Percentiles rank a stretch among this genome's conserved stretches.
Conservation (phyloP, 1,140 invertebrate species). For the Sycobia sp. region DNA sequence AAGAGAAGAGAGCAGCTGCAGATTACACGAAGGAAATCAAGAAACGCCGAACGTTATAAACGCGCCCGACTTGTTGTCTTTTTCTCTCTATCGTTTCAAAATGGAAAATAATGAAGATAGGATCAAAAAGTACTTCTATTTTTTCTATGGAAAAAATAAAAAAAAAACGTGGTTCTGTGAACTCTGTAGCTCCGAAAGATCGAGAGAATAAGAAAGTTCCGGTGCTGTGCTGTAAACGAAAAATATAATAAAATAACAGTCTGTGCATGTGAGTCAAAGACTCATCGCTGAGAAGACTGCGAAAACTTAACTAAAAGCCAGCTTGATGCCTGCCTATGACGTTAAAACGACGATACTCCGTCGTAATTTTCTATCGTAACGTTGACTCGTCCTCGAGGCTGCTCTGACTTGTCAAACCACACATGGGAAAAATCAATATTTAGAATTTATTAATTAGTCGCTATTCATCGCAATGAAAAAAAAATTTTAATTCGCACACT, state of each 20-base stretch:
- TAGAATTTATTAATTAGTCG: slow-evolving; percentile 23
- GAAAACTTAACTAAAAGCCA: slow-evolving; percentile 47
- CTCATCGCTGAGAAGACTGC: slow-evolving; percentile 45
- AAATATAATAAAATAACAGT: slow-evolving; percentile 36
- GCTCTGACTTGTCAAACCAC: slow-evolving; percentile 30
- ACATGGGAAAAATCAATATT: slow-evolving; percentile 21
- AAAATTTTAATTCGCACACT: slow-evolving; percentile 25
- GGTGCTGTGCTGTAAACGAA: slow-evolving; percentile 33
- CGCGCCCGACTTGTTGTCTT: slow-evolving; percentile 11
- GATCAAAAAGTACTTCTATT: slow-evolving; percentile 33
- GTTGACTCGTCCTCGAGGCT: slow-evolving; percentile 33
- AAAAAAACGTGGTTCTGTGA: slow-evolving; percentile 35
- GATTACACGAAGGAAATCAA: slow-evolving; percentile 16
- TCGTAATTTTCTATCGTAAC: slow-evolving; percentile 37
- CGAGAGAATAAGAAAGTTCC: slow-evolving; percentile 33
- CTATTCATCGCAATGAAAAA: slow-evolving; percentile 17
- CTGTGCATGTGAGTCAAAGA: slow-evolving; percentile 41
- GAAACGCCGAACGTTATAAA: slow-evolving; percentile 18
- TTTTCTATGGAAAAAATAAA: slow-evolving; percentile 35
- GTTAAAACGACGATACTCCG: slow-evolving; percentile 21
- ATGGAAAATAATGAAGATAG: slow-evolving; percentile 30
- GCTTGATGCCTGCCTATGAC: slow-evolving; percentile 61
- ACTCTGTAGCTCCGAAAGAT: slow-evolving; percentile 31
- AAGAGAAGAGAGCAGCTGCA: slow-evolving; percentile 25
- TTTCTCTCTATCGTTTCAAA: slow-evolving; percentile 35